Percentiles rank a stretch among this genome's conserved stretches.
Conservation (phyloP, 1,140 invertebrate genomes). For the Megalonaias nervosa region DNA sequence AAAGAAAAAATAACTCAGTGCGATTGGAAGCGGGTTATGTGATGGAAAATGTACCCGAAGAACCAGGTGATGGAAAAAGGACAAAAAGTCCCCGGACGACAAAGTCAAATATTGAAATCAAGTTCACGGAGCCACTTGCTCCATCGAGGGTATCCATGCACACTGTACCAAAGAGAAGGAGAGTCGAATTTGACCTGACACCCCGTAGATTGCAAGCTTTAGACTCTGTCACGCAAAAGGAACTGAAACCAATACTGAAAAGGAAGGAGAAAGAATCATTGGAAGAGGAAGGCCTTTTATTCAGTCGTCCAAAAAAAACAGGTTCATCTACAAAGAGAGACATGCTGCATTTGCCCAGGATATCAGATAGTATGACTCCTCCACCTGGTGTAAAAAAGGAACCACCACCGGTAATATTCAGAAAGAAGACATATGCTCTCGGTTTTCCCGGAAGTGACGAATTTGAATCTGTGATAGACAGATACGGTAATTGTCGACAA, state of each 20-base stretch:
- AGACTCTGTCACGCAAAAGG: slow-evolving; percentile 9
- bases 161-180: neutral
- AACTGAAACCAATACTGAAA: slow-evolving; percentile 32
- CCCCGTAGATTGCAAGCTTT: neutral
- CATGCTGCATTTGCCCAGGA: slow-evolving; percentile 20
- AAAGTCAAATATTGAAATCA: neutral
- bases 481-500: slow-evolving; percentile 32
- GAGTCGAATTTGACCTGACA: slow-evolving; percentile 9
- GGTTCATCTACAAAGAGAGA: slow-evolving; percentile 3
- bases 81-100: neutral
- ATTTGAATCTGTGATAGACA: slow-evolving; percentile 30
- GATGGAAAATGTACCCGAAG: neutral
- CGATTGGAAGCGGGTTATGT: slow-evolving; percentile 4
- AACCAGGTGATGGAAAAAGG: neutral
- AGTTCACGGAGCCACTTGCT: neutral
- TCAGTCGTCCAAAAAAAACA: neutral
- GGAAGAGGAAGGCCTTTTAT: neutral
- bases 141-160: neutral
- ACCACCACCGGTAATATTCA: slow-evolving; percentile 4
- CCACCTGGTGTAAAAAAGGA: slow-evolving; percentile 1
- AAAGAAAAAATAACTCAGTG: slow-evolving; percentile 16
- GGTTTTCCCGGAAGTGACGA: slow-evolving; percentile 23
- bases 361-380: slow-evolving; percentile 24
- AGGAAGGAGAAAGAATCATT: neutral
- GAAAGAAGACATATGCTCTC: slow-evolving; percentile 18